phyloP scores from a whole-genome alignment of 2,888 invertebrate genomes.

The Steinernema scapterisci region DNA sequence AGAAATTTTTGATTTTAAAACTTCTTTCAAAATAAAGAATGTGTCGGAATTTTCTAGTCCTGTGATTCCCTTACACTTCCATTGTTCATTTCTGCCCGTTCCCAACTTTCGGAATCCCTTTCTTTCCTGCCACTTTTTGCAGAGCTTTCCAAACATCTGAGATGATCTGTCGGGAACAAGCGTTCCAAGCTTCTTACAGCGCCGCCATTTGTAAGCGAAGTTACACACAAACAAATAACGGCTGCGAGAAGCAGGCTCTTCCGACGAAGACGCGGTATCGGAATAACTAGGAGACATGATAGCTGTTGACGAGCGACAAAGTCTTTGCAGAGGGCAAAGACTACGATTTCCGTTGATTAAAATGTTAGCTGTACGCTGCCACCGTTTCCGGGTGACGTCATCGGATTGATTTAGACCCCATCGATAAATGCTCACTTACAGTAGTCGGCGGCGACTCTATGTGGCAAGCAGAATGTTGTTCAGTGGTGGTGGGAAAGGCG shows the following conservation, averaged over 20 bases:
- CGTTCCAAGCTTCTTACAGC: neutral
- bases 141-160: too few relatives aligned
- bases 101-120: too few relatives aligned
- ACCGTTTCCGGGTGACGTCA: too few relatives aligned
- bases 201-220: slow-evolving; percentile 1
- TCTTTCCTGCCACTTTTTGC: too few relatives aligned
- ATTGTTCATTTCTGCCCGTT: too few relatives aligned
- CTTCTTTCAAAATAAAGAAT: too few relatives aligned
- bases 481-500: neutral
- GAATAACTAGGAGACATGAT: neutral
- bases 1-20: too few relatives aligned
- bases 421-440: neutral
- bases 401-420: neutral
- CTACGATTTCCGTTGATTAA: neutral
- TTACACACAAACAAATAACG: slow-evolving; percentile 31
- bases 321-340: neutral
- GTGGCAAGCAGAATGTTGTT: slow-evolving; percentile 12
- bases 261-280: neutral
- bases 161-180: neutral
- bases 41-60: too few relatives aligned
- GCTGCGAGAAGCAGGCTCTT: slow-evolving; percentile 18
- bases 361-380: neutral
- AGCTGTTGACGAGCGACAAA: neutral
- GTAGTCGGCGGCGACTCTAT: neutral
- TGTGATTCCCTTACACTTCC: too few relatives aligned